These are phyloP conservation scores for Haliclona indistincta DNA, from an alignment of 37 sponge, comb jelly and placozoan species.

Conservation along the genomic window DNA sequence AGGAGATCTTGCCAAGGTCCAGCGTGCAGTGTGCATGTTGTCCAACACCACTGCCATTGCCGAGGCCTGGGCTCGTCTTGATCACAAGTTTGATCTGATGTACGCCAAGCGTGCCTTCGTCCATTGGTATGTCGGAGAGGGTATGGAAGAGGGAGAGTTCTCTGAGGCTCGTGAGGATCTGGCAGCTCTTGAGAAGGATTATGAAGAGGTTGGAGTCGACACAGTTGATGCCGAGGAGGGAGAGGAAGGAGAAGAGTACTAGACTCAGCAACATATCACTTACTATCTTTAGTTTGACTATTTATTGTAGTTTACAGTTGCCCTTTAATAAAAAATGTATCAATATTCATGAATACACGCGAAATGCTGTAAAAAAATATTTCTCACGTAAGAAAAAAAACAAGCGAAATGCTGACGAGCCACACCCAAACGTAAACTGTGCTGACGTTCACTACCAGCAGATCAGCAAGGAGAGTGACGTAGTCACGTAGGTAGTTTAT, in stretches of 20 bases:
- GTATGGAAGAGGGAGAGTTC: constrained; percentile 97
- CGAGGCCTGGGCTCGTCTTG: constrained; percentile 95
- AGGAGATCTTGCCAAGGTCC: constrained; percentile 89
- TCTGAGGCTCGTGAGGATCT: constrained; percentile 91
- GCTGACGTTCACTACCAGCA: too few relatives aligned
- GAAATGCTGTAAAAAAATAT: too few relatives aligned
- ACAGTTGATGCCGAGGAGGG: constrained; percentile 82
- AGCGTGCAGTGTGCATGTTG: constrained; percentile 95
- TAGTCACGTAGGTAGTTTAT: too few relatives aligned
- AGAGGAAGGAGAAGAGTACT: constrained; percentile 88
- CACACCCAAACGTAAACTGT: too few relatives aligned
- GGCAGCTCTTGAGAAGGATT: constrained; percentile 91
- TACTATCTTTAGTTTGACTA: too few relatives aligned
- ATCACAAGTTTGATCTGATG: constrained; percentile 96
- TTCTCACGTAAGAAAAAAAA: too few relatives aligned
- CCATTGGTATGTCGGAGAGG: constrained; percentile 96
- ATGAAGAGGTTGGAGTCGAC: constrained; percentile 85
- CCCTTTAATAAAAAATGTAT: too few relatives aligned
- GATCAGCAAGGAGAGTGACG: too few relatives aligned
- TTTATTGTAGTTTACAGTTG: too few relatives aligned
- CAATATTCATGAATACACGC: too few relatives aligned
- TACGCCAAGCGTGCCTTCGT: constrained; percentile 97
- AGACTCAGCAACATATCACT: constrained; percentile 2
- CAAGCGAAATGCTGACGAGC: too few relatives aligned
- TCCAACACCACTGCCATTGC: constrained; percentile 94